A percentile compares a stretch with the other conserved stretches of the same genome.
These are phyloP conservation scores for Bujurquina vittata DNA, from an alignment of 2,113 vertebrate species.

Conservation along the genomic window DNA sequence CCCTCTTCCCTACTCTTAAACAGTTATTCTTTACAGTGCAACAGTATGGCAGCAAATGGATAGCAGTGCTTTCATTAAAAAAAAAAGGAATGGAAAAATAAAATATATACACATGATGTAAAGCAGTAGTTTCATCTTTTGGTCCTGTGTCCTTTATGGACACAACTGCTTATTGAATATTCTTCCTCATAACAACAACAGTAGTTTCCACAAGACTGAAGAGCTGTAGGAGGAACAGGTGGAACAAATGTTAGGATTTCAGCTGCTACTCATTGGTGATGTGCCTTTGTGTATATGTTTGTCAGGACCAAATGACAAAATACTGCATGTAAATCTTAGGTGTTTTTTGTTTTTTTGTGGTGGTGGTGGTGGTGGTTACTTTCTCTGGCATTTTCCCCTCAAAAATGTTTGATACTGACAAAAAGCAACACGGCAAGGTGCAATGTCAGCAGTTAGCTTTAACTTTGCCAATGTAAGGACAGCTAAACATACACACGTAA, in stretches of 20 bases:
- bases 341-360: neutral
- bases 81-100: constrained; percentile 68
- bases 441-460: neutral
- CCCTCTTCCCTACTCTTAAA: constrained; percentile 62
- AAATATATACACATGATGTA: constrained; percentile 74
- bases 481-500: neutral
- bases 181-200: constrained; percentile 66
- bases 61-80: constrained; percentile 78
- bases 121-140: constrained; percentile 77
- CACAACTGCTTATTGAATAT: constrained; percentile 70
- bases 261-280: neutral
- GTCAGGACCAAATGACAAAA: neutral
- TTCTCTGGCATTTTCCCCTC: neutral
- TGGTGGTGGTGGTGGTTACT: no score
- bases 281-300: neutral
- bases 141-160: constrained; percentile 71
- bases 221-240: constrained; percentile 44
- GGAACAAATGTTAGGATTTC: constrained; percentile 41
- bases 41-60: constrained; percentile 79
- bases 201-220: constrained; percentile 68
- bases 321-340: neutral
- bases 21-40: constrained; percentile 78
- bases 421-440: neutral
- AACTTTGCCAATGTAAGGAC: neutral
- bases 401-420: neutral